These are phyloP conservation scores for Datnioides undecimradiatus DNA, from an alignment of 2,113 vertebrate species.

Conservation along the genomic window DNA sequence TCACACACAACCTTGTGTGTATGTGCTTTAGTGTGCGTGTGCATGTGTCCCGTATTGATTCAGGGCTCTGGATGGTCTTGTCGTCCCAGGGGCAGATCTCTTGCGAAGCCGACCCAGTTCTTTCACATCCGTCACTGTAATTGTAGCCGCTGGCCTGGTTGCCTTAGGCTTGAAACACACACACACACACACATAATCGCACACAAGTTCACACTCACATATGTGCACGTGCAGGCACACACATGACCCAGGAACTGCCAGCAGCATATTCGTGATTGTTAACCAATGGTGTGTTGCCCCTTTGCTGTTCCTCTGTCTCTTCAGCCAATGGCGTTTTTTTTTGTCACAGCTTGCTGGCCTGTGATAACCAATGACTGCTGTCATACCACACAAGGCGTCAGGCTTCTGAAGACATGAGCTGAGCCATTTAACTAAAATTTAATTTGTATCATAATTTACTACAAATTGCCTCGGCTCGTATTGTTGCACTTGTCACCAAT, in stretches of 20 bases:
- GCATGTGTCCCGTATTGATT: slow-evolving; percentile 76
- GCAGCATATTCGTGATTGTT: slow-evolving; percentile 49
- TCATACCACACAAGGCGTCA: background rate
- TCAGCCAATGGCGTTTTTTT: slow-evolving; percentile 45
- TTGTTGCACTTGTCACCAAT: background rate
- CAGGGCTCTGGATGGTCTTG: slow-evolving; percentile 80
- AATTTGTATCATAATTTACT: background rate
- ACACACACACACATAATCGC: slow-evolving; percentile 20
- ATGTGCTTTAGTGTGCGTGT: slow-evolving; percentile 8
- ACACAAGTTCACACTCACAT: slow-evolving; percentile 2
- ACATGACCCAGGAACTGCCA: slow-evolving; percentile 52
- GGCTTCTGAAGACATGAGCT: background rate
- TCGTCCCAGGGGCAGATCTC: slow-evolving; percentile 80
- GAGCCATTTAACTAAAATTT: background rate
- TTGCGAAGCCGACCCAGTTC: slow-evolving; percentile 83
- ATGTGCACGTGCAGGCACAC: slow-evolving; percentile 16
- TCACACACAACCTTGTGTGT: slow-evolving; percentile 40
- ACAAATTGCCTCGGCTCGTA: background rate
- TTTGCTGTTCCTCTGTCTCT: slow-evolving; percentile 31
- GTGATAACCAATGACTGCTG: slow-evolving; percentile 20
- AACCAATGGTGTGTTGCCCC: slow-evolving; percentile 58
- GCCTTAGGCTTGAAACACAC: slow-evolving; percentile 66
- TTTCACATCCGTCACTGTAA: slow-evolving; percentile 85
- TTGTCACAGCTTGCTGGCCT: slow-evolving; percentile 28
- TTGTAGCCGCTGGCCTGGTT: slow-evolving; percentile 83